A percentile compares a stretch with the other conserved stretches of the same genome.
These are phyloP conservation scores for Sarcoramphus papa DNA, from an alignment of 2,797 vertebrate genomes.

Conservation along the genomic window DNA sequence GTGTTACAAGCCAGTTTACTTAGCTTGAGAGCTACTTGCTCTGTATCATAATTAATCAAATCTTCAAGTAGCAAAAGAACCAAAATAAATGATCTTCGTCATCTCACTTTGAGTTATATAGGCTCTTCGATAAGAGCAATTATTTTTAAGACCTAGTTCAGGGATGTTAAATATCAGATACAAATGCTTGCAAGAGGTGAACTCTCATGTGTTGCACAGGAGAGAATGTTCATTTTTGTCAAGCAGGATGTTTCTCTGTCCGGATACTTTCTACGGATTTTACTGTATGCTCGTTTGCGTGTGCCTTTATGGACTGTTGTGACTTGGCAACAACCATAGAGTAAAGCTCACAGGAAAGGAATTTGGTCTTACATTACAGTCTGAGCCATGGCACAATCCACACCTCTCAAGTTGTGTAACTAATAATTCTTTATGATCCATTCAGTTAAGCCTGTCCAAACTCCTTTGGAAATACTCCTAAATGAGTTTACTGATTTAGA, in stretches of 20 bases:
- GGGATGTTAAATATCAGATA: not conserved
- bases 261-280: not conserved
- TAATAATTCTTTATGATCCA: not conserved
- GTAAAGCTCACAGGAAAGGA: not conserved
- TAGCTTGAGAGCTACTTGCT: not conserved
- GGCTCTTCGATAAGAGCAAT: not conserved
- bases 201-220: not conserved
- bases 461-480: not conserved
- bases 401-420: not conserved
- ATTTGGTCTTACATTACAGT: not conserved
- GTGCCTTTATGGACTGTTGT: not conserved
- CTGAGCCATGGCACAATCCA: not conserved
- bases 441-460: not conserved
- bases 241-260: not conserved
- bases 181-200: not conserved
- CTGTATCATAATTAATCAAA: not conserved
- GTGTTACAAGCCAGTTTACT: not conserved
- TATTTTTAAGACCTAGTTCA: not conserved
- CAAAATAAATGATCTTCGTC: not conserved
- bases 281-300: fast-evolving
- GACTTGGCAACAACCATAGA: not conserved
- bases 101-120: not conserved
- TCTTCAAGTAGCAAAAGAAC: not conserved
- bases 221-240: not conserved
- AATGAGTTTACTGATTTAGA: not conserved